Evolutionary conservation across 2,113 vertebrate species (phyloP).

Genomic region (Phylloscopus trochiloides): DNA sequence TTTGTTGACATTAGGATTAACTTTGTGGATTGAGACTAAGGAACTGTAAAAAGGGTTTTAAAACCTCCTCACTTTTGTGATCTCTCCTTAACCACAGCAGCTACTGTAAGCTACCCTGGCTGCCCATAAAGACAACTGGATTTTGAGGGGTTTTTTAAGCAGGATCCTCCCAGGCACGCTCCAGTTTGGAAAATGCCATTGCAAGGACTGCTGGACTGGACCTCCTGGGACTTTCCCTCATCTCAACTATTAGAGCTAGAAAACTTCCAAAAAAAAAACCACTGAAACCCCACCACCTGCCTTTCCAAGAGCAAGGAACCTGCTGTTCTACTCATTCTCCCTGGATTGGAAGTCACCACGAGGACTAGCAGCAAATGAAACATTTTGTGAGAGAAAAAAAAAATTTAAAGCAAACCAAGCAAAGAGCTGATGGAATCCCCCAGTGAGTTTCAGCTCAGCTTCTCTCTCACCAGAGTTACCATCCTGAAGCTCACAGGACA

Average conservation of each 20-base stretch:
- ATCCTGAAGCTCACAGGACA: neutral
- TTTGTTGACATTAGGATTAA: constrained; percentile 70
- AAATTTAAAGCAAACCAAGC: neutral
- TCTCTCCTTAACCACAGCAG: constrained; percentile 54
- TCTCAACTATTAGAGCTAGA: neutral
- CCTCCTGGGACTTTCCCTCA: neutral
- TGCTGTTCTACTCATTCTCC: neutral
- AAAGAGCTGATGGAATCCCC: neutral
- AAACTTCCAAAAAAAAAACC: rapidly evolving
- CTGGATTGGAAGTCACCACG: rapidly evolving
- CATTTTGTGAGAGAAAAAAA: neutral
- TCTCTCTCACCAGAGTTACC: neutral
- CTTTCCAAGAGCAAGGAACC: neutral
- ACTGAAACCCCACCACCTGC: neutral
- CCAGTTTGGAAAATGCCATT: neutral
- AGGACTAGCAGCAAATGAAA: neutral
- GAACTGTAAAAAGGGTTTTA: constrained; percentile 60
- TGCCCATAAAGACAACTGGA: neutral
- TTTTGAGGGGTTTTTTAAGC: neutral
- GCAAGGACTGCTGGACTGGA: neutral
- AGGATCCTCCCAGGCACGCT: neutral
- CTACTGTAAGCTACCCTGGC: constrained; percentile 36
- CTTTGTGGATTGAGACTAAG: constrained; percentile 57
- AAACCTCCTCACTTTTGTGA: constrained; percentile 50
- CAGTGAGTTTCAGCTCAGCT: neutral